Percentiles rank a stretch among this genome's conserved stretches.
These are phyloP conservation scores for Heloderma charlesbogerti DNA, from an alignment of 2,113 vertebrate species.

Conservation along the genomic window DNA sequence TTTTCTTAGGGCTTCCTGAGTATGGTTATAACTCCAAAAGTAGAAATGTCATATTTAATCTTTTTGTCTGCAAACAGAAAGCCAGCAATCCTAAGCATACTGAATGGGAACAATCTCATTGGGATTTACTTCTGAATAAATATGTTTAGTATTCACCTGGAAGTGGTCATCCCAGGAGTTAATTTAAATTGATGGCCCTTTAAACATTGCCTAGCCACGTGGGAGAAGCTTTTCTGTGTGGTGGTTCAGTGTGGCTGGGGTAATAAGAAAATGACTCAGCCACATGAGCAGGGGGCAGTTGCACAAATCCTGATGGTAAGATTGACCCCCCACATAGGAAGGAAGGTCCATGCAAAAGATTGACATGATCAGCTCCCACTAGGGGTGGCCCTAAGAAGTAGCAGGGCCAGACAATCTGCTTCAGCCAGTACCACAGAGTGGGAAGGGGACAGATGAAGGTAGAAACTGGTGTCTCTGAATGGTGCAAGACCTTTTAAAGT, in stretches of 20 bases:
- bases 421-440: background rate
- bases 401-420: background rate
- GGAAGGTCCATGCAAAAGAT: background rate
- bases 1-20: background rate
- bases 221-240: background rate
- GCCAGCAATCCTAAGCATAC: background rate
- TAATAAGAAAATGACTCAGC: background rate
- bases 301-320: too few species aligned
- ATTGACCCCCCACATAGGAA: background rate
- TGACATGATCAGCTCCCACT: background rate
- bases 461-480: background rate
- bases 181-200: background rate
- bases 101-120: background rate
- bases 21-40: background rate
- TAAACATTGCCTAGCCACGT: background rate
- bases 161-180: background rate
- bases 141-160: too few species aligned
- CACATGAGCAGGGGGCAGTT: background rate
- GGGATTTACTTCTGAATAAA: background rate
- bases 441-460: background rate
- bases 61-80: background rate
- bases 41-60: background rate
- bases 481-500: background rate
- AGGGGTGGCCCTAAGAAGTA: background rate
- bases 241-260: too few species aligned